Base-by-base conservation (phyloP, 2,797 vertebrate species). In the Pygocentrus nattereri region DNA sequence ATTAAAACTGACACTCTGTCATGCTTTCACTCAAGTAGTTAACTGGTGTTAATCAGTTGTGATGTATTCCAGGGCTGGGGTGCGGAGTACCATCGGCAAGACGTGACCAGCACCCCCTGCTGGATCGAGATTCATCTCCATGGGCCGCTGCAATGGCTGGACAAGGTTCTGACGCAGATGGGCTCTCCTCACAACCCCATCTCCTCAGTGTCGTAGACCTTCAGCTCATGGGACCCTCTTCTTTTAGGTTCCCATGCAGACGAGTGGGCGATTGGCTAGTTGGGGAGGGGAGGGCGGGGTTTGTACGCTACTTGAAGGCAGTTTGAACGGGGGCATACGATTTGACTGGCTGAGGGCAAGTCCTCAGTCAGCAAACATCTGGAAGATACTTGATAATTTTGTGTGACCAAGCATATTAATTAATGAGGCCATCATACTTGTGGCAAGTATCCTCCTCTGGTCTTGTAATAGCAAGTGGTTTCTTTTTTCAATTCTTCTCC, bases 91-190 rank as follows among this genome's bases (percentile, higher is more conserved):
- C 98, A 99, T 90, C 97, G 98, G 59, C 98, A 99, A 90, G 98
- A 99, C 87, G 97, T 99, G 74, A 99, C 98, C 1, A 99, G 98
- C 94, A 99, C 98, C 86, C 98, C 98, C 80, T 99, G 98, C 94
- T 99, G 98, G 98, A 99, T 99, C 83, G 98, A 99, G 94, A 98
- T 99, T 85, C 98, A 99, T 83, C 95, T 99, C 90, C 97, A 99
- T 0, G 98, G 98, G 41, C 98, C 98, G 18, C 95, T 99, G 87
- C 98, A 99, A 91, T 99, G 98, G 98, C 90, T 99, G 94, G 98
- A 99, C 95, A 99, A 99, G 94, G 98, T 99, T 87, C 96, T 99
- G 75, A 99, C 98, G 85, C 97, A 99, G 89, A 99, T 99, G 98
- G 98, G 98, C 74, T 99, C 98, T 54, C 98, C 98, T 90, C 97